Base-by-base conservation (phyloP, 2,797 vertebrate species). In the Iguana delicatissima region DNA sequence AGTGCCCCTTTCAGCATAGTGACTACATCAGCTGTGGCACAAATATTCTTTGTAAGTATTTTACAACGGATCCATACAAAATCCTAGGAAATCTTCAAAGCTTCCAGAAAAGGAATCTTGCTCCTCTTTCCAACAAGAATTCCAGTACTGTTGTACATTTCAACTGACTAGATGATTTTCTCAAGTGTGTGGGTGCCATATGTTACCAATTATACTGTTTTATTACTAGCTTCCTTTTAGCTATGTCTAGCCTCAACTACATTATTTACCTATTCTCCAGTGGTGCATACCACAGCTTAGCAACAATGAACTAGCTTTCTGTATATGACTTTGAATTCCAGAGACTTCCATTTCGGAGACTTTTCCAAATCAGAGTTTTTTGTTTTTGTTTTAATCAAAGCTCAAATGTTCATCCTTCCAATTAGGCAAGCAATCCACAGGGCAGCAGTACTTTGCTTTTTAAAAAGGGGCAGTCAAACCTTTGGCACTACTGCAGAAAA, bases 161-260 rank as follows among this genome's bases (percentile, higher is more conserved):
- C 67, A 69, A 69, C 42, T 10, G 32, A 59, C 20, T 35, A 38
- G 38, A 62, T 74, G 38, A 52, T 7, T 26, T 35, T 29, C 83
- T 80, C 83, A 72, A 85, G 6, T 72, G 79, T 69, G 73, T 57
- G 42, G 62, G 14, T 76, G 7, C 38, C 77, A 86, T 86, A 3
- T 90, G 89, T 86, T 82, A 74, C 84, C 79, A 86, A 90, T 86
- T 84, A 89, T 14, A 50, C 16, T 89, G 38, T 38, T 84, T 89
- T 89, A 88, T 83, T 80, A 57, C 84, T 81, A 69, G 55, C 79
- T 86, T 74, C 84, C 81, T 86, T 86, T 86, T 35, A 38, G 79
- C 79, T 74, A 86, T 24, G 69, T 77, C 88, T 64, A 46, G 32
- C 64, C 5, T 6, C 77, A 62, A 81, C n/a, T 86, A 14, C 32